Percentiles rank a stretch among this genome's conserved stretches.
Conservation (phyloP, 1,140 invertebrate species). For the Drosophila hydei region DNA sequence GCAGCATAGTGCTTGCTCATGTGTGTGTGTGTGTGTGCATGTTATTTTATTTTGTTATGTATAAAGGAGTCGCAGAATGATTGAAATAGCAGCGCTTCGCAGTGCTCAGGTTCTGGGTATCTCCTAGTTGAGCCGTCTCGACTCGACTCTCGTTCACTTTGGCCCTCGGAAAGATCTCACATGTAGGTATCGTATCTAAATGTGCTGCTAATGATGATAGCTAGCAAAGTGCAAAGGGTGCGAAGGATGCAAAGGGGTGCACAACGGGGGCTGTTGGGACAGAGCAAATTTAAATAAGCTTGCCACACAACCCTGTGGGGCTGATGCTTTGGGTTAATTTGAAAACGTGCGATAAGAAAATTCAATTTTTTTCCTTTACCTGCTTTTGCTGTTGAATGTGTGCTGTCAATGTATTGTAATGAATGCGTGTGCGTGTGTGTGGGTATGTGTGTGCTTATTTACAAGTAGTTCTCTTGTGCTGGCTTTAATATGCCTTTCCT, state of each 20-base stretch:
- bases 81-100: no score
- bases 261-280: not conserved
- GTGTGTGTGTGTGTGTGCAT: no score
- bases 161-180: slow-evolving; percentile 32
- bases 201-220: slow-evolving; percentile 66
- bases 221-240: slow-evolving; percentile 21
- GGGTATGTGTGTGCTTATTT: slow-evolving; percentile 5
- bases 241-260: not conserved
- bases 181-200: slow-evolving; percentile 48
- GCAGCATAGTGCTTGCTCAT: no score
- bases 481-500: slow-evolving; percentile 28
- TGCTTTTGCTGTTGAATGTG: slow-evolving; percentile 12
- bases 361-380: slow-evolving; percentile 55
- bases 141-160: no score
- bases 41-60: no score
- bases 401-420: slow-evolving; percentile 37
- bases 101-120: no score
- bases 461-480: slow-evolving; percentile 21
- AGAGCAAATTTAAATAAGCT: slow-evolving; percentile 45
- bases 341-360: slow-evolving; percentile 68
- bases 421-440: not conserved
- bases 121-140: no score
- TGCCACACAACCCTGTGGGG: slow-evolving; percentile 20
- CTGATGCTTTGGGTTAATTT: slow-evolving; percentile 66
- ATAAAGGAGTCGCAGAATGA: no score